Base-by-base conservation (phyloP, 2,113 vertebrate genomes). In the Rhombomys opimus region DNA sequence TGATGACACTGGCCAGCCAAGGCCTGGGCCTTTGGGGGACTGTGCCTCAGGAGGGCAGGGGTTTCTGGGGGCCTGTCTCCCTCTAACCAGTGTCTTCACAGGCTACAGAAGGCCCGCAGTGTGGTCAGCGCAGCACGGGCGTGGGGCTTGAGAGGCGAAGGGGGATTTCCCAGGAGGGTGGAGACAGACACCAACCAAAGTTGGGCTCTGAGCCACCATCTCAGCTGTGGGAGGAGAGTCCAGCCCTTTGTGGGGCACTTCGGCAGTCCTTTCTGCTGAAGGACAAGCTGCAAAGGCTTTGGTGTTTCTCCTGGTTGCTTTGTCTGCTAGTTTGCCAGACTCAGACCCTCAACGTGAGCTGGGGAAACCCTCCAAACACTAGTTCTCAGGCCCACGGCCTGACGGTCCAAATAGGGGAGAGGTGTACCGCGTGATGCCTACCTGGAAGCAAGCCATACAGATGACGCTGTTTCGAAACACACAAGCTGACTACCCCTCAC, bases 401-500 rank as follows among this genome's bases (percentile, higher is more conserved):
- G 50, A 32, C 18, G 1, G 32, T 27, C 89, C 32, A 8, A 63
- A 35, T 14, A 9, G 35, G 54, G 41, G 30, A 38, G 32, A 32
- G 1, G 1, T 57, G 5, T 20, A 18, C 35, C 8, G 46, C 8
- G 12, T 5, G 32, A 46, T 18, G 3, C 65, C 54, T 59, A 41
- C 25, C 87, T 41, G 35, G 78, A 77, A 67, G 27, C 35, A 30
- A 67, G 68, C 59, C 41, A 4, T 13, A 59, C 57, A 35, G 32
- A 7, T 12, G 12, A 1, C 0, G 0, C 13, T 23, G 0, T n/a
- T 59, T 30, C 0, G 25, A 25, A 41, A 46, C 1, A n/a, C 57
- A 11, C 0, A 35, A 8, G 15, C 23, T 0, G 2, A 30, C 23
- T 12, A 50, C 23, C 27, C 50, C 68, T 84, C 4, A 1, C 63